Conservation (phyloP, 2,797 vertebrate species). For the Anguilla pacifica region DNA sequence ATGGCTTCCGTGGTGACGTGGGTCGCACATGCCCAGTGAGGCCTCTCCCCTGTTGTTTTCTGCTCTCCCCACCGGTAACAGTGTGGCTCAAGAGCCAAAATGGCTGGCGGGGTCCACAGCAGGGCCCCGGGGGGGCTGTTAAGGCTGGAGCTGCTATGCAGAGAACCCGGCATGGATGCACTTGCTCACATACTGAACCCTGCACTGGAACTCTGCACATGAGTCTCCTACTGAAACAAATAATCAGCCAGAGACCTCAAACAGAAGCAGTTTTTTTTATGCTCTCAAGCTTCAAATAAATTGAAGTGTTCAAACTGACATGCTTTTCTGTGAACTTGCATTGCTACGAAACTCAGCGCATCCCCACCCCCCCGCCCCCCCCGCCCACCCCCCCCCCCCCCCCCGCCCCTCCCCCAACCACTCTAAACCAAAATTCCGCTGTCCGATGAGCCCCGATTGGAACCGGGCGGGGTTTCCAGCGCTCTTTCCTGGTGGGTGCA, state of each 20-base stretch:
- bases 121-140: background rate
- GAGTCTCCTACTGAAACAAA: background rate
- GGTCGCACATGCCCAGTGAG: background rate
- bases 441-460: background rate
- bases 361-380: background rate
- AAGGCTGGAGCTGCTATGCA: background rate
- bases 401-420: background rate
- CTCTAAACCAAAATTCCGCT: background rate
- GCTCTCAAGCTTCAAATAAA: slow-evolving; percentile 17
- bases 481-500: background rate
- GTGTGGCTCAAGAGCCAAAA: background rate
- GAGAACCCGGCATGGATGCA: background rate
- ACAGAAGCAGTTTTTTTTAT: too few relatives aligned
- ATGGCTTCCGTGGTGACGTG: slow-evolving; percentile 8
- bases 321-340: background rate
- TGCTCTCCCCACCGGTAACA: background rate
- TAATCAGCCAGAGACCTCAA: background rate
- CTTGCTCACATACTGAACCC: background rate
- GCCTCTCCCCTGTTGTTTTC: background rate
- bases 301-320: slow-evolving; percentile 46
- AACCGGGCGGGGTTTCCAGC: background rate
- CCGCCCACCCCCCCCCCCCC: background rate
- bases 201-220: background rate
- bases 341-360: background rate
- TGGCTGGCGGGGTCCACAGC: background rate